Evolutionary conservation across 2,113 vertebrate genomes (phyloP).

Genomic region (Neolamprologus caudopunctatus): DNA sequence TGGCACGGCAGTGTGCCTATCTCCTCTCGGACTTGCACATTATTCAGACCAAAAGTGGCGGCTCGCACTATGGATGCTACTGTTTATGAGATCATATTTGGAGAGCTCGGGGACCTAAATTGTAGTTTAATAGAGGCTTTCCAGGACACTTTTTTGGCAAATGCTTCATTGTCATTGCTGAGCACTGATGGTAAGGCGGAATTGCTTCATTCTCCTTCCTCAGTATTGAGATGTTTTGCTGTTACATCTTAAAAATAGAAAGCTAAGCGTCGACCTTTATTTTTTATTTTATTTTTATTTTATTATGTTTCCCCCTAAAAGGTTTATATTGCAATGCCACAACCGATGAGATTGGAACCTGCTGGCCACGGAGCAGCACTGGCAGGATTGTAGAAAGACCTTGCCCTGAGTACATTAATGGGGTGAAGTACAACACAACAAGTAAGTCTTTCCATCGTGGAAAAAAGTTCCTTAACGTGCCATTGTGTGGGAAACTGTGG

Average conservation of each 20-base stretch:
- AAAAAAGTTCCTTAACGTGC: conserved; percentile 1
- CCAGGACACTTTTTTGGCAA: conserved; percentile 77
- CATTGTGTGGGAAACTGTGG: neutral
- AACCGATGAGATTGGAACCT: conserved; percentile 94
- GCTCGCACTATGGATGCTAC: conserved; percentile 71
- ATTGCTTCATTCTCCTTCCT: neutral
- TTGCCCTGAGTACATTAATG: conserved; percentile 94
- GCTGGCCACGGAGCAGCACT: conserved; percentile 86
- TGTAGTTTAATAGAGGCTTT: conserved; percentile 83
- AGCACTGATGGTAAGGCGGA: conserved; percentile 80
- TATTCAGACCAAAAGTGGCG: neutral
- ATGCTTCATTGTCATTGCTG: conserved; percentile 71
- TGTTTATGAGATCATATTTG: conserved; percentile 78
- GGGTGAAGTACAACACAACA: conserved; percentile 95
- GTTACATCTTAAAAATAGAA: neutral
- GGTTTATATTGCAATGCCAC: conserved; percentile 90
- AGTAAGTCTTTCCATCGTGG: conserved; percentile 73
- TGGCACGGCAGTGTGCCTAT: neutral
- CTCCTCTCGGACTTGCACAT: neutral
- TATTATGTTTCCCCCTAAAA: neutral
- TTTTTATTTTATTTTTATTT: neutral
- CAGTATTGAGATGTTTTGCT: neutral
- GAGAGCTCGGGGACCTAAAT: conserved; percentile 82
- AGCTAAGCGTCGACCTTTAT: neutral
- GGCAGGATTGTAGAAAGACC: conserved; percentile 88